phyloP scores from a whole-genome alignment of 2,113 vertebrate species.

The Psittacus erithacus region DNA sequence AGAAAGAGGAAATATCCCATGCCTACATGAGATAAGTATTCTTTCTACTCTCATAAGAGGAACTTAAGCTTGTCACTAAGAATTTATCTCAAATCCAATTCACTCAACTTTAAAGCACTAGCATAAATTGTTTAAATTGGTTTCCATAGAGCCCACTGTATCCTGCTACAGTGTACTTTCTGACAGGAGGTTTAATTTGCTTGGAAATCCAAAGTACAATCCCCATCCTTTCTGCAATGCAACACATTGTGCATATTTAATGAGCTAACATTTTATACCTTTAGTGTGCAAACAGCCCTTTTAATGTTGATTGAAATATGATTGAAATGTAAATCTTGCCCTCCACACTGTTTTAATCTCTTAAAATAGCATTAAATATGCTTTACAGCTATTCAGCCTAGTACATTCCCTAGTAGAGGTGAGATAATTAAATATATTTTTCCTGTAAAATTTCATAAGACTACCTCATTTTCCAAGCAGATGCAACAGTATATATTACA shows the following conservation, averaged over 20 bases:
- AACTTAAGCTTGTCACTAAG: neutral
- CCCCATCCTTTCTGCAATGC: conserved; percentile 66
- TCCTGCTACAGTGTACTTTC: conserved; percentile 54
- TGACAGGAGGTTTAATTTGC: conserved; percentile 66
- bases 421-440: conserved; percentile 38
- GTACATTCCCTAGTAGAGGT: neutral
- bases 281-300: conserved; percentile 58
- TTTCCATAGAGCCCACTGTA: conserved; percentile 61
- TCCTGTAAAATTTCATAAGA: conserved; percentile 19
- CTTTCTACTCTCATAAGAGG: neutral
- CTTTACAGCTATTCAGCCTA: conserved; percentile 22
- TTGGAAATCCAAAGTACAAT: conserved; percentile 70
- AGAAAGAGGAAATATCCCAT: neutral
- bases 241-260: conserved; percentile 70
- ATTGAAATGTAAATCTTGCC: conserved; percentile 49
- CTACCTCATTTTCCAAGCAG: neutral
- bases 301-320: conserved; percentile 56
- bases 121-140: conserved; percentile 68
- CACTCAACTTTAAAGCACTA: conserved; percentile 54
- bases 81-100: conserved; percentile 65
- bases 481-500: neutral
- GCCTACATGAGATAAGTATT: neutral
- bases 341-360: neutral
- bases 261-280: conserved; percentile 58
- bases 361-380: conserved; percentile 26